These are phyloP conservation scores for Penaeus japonicus DNA, from an alignment of 1,140 invertebrate species.

Conservation along the genomic window DNA sequence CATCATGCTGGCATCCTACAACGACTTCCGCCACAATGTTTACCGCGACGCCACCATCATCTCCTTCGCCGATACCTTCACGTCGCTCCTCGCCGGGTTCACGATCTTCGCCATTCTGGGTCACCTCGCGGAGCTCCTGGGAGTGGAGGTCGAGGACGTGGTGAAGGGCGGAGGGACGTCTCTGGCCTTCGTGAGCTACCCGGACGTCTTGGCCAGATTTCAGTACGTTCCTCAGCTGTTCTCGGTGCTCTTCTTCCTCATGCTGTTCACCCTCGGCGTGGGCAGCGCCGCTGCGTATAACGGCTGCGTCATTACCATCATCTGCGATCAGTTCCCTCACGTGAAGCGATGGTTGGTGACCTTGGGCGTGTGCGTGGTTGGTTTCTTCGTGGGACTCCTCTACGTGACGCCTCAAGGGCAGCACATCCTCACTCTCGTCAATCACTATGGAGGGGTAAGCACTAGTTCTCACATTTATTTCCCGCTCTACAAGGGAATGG, in stretches of 20 bases:
- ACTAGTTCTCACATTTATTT: neutral
- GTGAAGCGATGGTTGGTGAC: slow-evolving; percentile 71
- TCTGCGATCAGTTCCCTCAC: slow-evolving; percentile 66
- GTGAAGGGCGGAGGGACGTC: slow-evolving; percentile 65
- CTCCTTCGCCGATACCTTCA: slow-evolving; percentile 69
- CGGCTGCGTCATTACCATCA: slow-evolving; percentile 66
- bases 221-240: slow-evolving; percentile 63
- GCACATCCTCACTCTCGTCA: slow-evolving; percentile 83
- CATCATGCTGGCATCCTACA: slow-evolving; percentile 64
- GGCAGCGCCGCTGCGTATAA: slow-evolving; percentile 70
- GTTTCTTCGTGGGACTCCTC: slow-evolving; percentile 74
- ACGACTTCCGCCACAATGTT: slow-evolving; percentile 68
- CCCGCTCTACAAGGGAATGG: neutral
- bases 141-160: slow-evolving; percentile 75
- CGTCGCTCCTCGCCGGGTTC: slow-evolving; percentile 83
- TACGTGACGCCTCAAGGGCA: slow-evolving; percentile 86
- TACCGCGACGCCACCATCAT: slow-evolving; percentile 68
- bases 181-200: slow-evolving; percentile 85
- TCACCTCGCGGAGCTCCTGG: slow-evolving; percentile 77
- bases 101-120: slow-evolving; percentile 88
- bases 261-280: slow-evolving; percentile 66
- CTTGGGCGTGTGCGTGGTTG: slow-evolving; percentile 69
- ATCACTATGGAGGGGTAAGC: slow-evolving; percentile 77
- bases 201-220: slow-evolving; percentile 81
- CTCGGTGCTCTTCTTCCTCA: slow-evolving; percentile 67